Percentiles rank a stretch among this genome's conserved stretches.
Conservation (phyloP, 2,113 vertebrate species). For the Platichthys stellatus region DNA sequence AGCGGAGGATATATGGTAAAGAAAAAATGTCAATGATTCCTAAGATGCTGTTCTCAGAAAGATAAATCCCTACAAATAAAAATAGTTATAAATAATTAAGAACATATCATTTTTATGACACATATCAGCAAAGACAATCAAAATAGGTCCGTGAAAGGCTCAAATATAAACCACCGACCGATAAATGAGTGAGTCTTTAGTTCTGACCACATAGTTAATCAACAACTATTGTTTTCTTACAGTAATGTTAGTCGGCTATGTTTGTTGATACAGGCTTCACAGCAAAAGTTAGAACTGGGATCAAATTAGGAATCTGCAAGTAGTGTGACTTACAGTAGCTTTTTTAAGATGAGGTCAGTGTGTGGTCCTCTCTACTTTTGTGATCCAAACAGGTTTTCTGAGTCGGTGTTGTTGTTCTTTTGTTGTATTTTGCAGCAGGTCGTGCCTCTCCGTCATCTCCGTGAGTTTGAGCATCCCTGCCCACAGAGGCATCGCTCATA, state of each 20-base stretch:
- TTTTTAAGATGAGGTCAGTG: neutral
- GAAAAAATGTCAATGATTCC: too few species aligned
- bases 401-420: neutral
- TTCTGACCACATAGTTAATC: neutral
- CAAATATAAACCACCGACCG: too few species aligned
- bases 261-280: neutral
- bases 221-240: neutral
- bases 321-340: neutral
- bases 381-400: neutral
- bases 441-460: neutral
- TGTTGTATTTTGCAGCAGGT: neutral
- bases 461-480: slow-evolving; percentile 5
- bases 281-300: neutral
- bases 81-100: too few species aligned
- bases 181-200: too few species aligned
- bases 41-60: too few species aligned
- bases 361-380: neutral
- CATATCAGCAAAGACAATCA: too few species aligned
- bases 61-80: too few species aligned
- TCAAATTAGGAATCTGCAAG: neutral
- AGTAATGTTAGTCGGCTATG: neutral
- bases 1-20: too few species aligned
- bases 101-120: too few species aligned
- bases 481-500: slow-evolving; percentile 24
- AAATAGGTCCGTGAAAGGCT: too few species aligned